Evolutionary conservation across 2,888 invertebrate genomes (phyloP), one percentile per base, ranked within the genome.

Genomic region (Stenolophus ochropezus): DNA sequence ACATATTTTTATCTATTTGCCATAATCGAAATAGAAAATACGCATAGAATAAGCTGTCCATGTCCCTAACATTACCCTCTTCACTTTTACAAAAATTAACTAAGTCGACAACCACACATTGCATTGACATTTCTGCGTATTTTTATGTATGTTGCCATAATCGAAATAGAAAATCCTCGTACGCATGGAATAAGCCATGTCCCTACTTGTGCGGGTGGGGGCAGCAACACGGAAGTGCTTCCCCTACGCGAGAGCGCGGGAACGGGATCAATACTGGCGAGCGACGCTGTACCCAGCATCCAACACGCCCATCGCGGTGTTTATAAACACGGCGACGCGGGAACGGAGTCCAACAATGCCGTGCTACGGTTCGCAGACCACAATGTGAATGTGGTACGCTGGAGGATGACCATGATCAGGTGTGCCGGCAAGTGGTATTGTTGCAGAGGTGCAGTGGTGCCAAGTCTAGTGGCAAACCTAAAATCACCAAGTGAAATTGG

Each of bases 171-270:
- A 33, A 33, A 69, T 69, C n/a, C n/a, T n/a, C n/a, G n/a, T n/a
- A 69, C 65, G 65, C 65, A 33, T 69, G 33, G 4, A 18, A 69
- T 69, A 69, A 69, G 33, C 65, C 18, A 11, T 42, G 33, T 33
- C 73, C 14, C 14, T 49, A 49, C 49, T 23, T 21, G 77, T 61
- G 77, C 47, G 14, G 21, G 18, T 42, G 77, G 82, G 61, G 82
- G 83, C 84, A 85, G 81, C 77, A 81, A 81, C 81, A 33, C 76
- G 76, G 76, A 78, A 65, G 25, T 78, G 23, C n/a, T 65, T 78
- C 78, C 78, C 78, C 78, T 51, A n/a, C 65, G 6, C 6, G 33
- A 42, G 33, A 20, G 56, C 58, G 27, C 27, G 56, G 58, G 56
- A 16, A 21, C 23, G 18, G 61, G 78, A 78, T 78, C 78, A 78